Conservation (phyloP, 1,140 invertebrate species). For the Neodiprion pinetum region DNA sequence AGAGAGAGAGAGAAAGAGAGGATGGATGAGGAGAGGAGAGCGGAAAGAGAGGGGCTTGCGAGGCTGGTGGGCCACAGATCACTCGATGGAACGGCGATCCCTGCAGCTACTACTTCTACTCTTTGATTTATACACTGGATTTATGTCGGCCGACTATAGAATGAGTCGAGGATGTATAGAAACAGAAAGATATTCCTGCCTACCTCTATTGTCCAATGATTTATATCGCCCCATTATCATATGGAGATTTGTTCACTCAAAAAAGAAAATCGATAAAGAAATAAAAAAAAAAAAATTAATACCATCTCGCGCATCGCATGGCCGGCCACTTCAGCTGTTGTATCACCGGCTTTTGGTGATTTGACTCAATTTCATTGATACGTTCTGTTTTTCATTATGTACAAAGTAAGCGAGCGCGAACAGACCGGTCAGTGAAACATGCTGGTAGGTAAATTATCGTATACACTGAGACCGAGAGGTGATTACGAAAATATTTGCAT, state of each 20-base stretch:
- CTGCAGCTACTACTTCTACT: not conserved
- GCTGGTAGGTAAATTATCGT: too few species aligned
- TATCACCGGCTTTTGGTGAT: not conserved
- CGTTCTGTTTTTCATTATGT: not conserved
- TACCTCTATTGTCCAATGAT: constrained; percentile 7
- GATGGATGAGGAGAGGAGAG: constrained; percentile 9
- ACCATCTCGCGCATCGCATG: too few species aligned
- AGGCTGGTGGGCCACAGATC: not conserved
- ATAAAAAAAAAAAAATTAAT: too few species aligned
- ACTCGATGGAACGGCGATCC: not conserved
- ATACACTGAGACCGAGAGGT: too few species aligned
- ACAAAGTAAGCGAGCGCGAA: not conserved
- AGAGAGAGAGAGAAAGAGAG: not conserved
- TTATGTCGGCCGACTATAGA: constrained; percentile 4
- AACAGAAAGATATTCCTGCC: constrained; percentile 1
- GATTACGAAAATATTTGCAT: too few species aligned
- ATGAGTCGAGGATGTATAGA: not conserved
- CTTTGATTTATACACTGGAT: constrained; percentile 7
- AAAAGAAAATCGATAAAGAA: not conserved
- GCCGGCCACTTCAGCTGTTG: not conserved
- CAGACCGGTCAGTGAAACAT: too few species aligned
- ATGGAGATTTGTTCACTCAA: constrained; percentile 5
- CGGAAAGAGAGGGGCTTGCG: not conserved
- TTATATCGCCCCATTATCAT: constrained; percentile 5
- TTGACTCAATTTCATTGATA: not conserved